Evolutionary conservation across 2,797 vertebrate species (phyloP), one percentile per base, ranked within the genome.

Genomic region (Rhabdomys pumilio): DNA sequence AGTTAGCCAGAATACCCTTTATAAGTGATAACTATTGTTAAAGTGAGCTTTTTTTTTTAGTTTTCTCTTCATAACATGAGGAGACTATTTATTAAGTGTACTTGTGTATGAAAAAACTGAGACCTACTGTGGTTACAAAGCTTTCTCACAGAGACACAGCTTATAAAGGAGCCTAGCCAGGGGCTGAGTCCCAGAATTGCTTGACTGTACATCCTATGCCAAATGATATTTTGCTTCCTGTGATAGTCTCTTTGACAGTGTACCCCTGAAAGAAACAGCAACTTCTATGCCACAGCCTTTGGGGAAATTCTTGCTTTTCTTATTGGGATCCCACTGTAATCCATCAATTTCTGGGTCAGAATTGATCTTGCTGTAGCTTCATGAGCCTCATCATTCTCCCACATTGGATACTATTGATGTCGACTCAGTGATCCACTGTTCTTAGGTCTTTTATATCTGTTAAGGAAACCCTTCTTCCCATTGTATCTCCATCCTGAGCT

Each of bases 1-100:
- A 67, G n/a, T 31, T 69, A 83, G 57, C 38, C 57, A 82, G 81
- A 44, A 29, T 34, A n/a, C 31, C 4, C 26, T 93, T 38, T 82
- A 0, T 73, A 26, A 87, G 8, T 73, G 24, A 75, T 83, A 90
- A 67, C 26, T 92, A 34, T 85, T 73, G 53, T 83, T 73, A 22
- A 72, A 77, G 17, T 31, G 3, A 20, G 10, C 22, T 89, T 20
- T 85, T 85, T 85, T 85, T 73, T 94, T 97, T 91, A 50, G 12
- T 79, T 89, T 92, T 50, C 17, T 85, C 59, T 41, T 38, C 89
- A 77, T 38, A 87, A 89, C 5, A 44, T 57, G 53, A 91, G 38
- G 34, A 55, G 76, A 44, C 3, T 91, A 19, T 84, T 94, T 72
- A 65, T 91, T 96, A 75, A 79, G 72, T 53, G 11, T 44, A 6